Base-by-base conservation (phyloP, 2,113 vertebrate species). In the Triplophysa siluroides region DNA sequence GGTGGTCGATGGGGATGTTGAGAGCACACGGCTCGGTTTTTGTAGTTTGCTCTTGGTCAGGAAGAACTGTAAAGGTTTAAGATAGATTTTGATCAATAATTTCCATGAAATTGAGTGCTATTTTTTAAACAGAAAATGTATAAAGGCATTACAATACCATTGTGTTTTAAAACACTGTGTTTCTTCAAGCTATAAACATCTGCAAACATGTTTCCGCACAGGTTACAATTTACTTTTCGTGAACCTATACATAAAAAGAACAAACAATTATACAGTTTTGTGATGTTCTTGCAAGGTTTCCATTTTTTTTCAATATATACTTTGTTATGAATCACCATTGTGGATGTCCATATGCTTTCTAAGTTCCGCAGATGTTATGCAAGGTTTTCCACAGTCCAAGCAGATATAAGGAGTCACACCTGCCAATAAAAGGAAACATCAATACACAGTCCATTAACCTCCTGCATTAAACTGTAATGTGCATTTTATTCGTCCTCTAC, bases 151-250 rank as follows among this genome's bases (percentile, higher is more conserved):
- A 58, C 26, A 10, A 33, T 91, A 88, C 96, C 95, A 21, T 93
- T 92, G 83, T 99, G 98, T 81, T 95, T 95, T 86, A 98, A 96
- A 0, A 93, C 93, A 92, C 95, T 96, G 88, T 99, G 98, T 87
- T 98, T 99, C 91, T 96, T 98, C 88, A 99, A 94, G 75, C 96
- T 98, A 92, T 97, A 98, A 85, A 97, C 94, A 76, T 97, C 96
- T 73, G 97, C 95, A 45, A 98, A 99, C 12, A 95, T 91, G 91
- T 97, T 98, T 81, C 96, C 98, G 93, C 97, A 99, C 85, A 98
- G 90, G 90, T 98, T 94, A 74, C 98, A 99, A 89, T 95, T 95
- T 88, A 98, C 96, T 8, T 95, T 95, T 90, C 95, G 96, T 84
- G 96, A 95, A 85, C 96, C 96, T 98, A 87, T 69, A 90, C 88